Base-by-base conservation (phyloP, 2,888 invertebrate species). In the Auanema freiburgensis region DNA sequence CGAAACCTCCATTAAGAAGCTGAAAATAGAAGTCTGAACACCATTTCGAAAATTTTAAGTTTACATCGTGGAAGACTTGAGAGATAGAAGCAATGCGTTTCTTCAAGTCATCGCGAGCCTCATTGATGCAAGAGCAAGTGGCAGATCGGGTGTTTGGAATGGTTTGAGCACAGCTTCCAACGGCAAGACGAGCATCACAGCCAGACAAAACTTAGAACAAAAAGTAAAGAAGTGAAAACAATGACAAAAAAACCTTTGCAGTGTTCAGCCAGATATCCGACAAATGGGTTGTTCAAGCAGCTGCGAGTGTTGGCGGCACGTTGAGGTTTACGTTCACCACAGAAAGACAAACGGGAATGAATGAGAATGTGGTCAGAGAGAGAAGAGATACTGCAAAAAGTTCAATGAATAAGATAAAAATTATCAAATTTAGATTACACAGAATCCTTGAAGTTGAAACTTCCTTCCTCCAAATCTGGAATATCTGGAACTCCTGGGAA, bases 351-450 rank as follows among this genome's bases (percentile, higher is more conserved):
- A 43, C 82, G 79, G 53, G 76, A 74, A 54, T 82, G 76, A 71
- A 82, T 79, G 62, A 81, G 73, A 62, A 82, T 82, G 69, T 79
- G 79, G 62, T 82, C 82, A 56, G 82, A 83, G 63, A 82, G 77
- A 41, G 82, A 82, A 59, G 79, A 76, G 67, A 82, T 82, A 43
- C 80, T 80, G 68, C 43, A 78, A 63, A 49, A 57, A 14, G 1
- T n/a, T 51, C 25, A 61, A 42, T 46, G 21, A 18, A 46, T 11
- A 46, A 46, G 16, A 21, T 10, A 46, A 46, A 46, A 46, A 10
- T 21, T 46, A 46, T 16, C n/a, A 46, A 46, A 46, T 46, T 3
- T 5, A 25, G 21, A 79, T 65, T 71, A 80, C 81, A 82, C 82
- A 50, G 74, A 68, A 57, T 82, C 82, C 65, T 79, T 79, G 67